Evolutionary conservation across 1,140 invertebrate species (phyloP).

Genomic region (Drosophila triauraria): DNA sequence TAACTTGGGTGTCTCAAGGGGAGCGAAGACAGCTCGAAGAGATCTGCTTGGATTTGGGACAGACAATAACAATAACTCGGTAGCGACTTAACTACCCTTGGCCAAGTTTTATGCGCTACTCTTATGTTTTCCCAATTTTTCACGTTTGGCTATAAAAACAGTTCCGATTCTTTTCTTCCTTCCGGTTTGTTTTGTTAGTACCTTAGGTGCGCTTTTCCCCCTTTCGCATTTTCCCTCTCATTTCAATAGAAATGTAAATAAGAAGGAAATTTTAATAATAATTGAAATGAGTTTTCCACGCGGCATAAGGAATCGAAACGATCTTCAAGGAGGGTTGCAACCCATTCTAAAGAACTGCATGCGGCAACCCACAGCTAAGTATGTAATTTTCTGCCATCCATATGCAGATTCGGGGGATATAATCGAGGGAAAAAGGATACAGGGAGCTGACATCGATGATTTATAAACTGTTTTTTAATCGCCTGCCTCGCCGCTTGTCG

Average conservation of each 20-base stretch:
- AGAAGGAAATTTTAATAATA: slow-evolving; percentile 74
- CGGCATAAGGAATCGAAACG: slow-evolving; percentile 18
- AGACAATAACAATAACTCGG: slow-evolving; percentile 44
- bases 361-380: slow-evolving; percentile 68
- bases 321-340: slow-evolving; percentile 34
- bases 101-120: slow-evolving; percentile 45
- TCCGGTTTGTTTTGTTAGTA: slow-evolving; percentile 45
- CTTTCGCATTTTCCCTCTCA: background rate
- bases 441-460: slow-evolving; percentile 57
- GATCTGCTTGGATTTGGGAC: slow-evolving; percentile 43
- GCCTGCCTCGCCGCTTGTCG: slow-evolving; percentile 33
- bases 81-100: slow-evolving; percentile 53
- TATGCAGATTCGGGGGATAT: slow-evolving; percentile 43
- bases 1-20: slow-evolving; percentile 58
- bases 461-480: slow-evolving; percentile 77
- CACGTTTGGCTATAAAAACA: slow-evolving; percentile 57
- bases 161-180: slow-evolving; percentile 35
- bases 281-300: slow-evolving; percentile 71
- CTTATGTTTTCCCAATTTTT: slow-evolving; percentile 77
- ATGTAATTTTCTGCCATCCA: slow-evolving; percentile 63
- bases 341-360: slow-evolving; percentile 52
- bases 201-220: slow-evolving; percentile 49
- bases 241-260: slow-evolving; percentile 83
- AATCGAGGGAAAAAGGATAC: slow-evolving; percentile 6
- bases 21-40: slow-evolving; percentile 28